Percentiles rank a stretch among this genome's conserved stretches.
Evolutionary conservation across 2,797 vertebrate species (phyloP).

Genomic region (Trichosurus vulpecula): DNA sequence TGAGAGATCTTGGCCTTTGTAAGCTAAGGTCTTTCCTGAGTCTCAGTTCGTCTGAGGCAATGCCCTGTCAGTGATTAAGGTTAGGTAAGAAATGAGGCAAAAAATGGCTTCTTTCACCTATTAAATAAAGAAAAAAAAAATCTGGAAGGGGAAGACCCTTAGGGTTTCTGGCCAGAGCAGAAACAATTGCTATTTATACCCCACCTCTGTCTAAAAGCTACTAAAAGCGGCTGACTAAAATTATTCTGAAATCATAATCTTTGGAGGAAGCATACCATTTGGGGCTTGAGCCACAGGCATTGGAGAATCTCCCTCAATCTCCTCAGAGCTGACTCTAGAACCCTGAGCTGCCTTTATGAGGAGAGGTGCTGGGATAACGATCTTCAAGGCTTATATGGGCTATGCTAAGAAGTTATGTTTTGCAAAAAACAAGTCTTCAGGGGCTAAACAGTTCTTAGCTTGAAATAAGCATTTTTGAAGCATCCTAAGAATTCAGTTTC

Average conservation of each 20-base stretch:
- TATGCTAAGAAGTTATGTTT: background rate
- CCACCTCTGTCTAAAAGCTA: background rate
- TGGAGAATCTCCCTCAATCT: background rate
- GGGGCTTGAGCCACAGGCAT: background rate
- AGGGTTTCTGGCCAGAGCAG: background rate
- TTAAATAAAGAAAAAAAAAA: background rate
- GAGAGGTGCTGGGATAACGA: background rate
- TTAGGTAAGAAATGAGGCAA: background rate
- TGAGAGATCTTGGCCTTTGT: background rate
- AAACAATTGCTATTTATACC: background rate
- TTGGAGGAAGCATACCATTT: background rate
- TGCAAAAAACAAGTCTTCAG: background rate
- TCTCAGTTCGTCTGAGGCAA: background rate
- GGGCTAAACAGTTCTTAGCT: conserved; percentile 35
- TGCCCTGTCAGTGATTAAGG: background rate
- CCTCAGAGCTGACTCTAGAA: background rate
- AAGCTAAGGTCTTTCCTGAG: background rate
- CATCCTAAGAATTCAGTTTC: conserved; percentile 1
- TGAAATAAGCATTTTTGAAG: conserved; percentile 29
- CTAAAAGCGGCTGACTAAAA: background rate
- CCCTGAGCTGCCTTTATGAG: background rate
- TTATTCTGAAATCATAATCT: background rate
- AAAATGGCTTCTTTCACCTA: background rate
- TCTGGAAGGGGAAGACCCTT: background rate
- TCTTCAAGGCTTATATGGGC: background rate